Evolutionary conservation across 2,888 invertebrate species (phyloP).

Genomic region (Agrotis puta): DNA sequence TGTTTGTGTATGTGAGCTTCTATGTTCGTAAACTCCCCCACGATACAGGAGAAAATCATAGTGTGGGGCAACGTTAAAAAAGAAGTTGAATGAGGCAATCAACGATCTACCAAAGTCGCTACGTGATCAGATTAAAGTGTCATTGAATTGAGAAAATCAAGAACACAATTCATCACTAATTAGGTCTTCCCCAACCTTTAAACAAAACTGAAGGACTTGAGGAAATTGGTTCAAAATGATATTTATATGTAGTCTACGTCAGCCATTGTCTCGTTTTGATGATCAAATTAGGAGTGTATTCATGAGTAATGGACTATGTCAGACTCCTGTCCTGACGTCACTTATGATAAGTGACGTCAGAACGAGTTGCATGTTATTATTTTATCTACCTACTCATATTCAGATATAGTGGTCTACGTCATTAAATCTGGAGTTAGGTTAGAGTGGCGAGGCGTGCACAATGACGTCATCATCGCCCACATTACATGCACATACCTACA

Average conservation of each 20-base stretch:
- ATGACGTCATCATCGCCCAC: conserved; percentile 24
- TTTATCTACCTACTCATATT: background rate
- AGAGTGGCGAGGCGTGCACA: conserved; percentile 28
- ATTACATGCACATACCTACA: background rate
- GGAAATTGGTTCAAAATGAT: background rate
- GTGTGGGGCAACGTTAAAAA: too few relatives aligned
- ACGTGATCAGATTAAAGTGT: too few relatives aligned
- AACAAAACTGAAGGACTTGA: too few relatives aligned
- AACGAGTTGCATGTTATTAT: conserved; percentile 22
- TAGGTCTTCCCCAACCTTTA: background rate
- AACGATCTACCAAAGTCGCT: too few relatives aligned
- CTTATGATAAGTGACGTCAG: background rate
- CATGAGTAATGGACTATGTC: conserved; percentile 30
- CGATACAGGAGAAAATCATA: too few relatives aligned
- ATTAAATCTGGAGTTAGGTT: conserved; percentile 12
- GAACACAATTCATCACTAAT: too few relatives aligned
- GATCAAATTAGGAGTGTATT: conserved; percentile 2
- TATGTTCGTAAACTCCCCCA: too few relatives aligned
- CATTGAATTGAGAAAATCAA: too few relatives aligned
- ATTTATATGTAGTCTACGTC: background rate
- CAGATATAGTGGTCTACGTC: conserved; percentile 28
- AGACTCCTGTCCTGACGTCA: conserved; percentile 27
- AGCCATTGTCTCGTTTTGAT: conserved; percentile 4
- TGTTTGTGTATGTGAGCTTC: too few relatives aligned
- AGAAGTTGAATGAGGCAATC: too few relatives aligned